Conservation (phyloP, 1,140 invertebrate species). For the Gryllus bimaculatus region DNA sequence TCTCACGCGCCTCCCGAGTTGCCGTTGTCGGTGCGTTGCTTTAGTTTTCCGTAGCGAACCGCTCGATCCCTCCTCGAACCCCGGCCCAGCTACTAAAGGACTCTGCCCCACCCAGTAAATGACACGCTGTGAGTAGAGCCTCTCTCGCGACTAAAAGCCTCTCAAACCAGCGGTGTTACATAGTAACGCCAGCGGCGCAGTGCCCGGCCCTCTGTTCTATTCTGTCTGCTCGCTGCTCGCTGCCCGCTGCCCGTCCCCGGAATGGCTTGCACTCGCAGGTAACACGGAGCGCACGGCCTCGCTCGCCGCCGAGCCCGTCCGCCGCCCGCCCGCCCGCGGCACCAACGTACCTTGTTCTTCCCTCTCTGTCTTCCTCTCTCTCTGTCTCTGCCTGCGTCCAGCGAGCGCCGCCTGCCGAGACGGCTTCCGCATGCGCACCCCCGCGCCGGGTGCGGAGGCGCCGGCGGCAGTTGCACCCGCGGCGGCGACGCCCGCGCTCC, state of each 20-base stretch:
- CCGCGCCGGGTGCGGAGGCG: too few relatives aligned
- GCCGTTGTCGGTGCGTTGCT: slow-evolving; percentile 2
- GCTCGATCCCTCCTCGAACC: not conserved
- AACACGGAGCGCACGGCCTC: not conserved
- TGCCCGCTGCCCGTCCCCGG: not conserved
- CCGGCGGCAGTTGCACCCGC: too few relatives aligned
- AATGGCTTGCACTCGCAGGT: not conserved
- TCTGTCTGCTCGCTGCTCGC: not conserved
- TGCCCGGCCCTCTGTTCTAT: not conserved
- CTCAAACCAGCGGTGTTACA: not conserved
- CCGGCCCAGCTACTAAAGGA: not conserved
- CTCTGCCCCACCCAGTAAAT: not conserved
- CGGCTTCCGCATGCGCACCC: too few relatives aligned
- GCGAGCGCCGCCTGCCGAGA: too few relatives aligned
- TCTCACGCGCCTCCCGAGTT: not conserved
- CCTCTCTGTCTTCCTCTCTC: too few relatives aligned
- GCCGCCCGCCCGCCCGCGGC: too few relatives aligned
- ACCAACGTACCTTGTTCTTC: too few relatives aligned
- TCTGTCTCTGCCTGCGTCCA: too few relatives aligned
- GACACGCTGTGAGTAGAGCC: not conserved
- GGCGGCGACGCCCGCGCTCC: too few relatives aligned
- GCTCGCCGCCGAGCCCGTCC: not conserved
- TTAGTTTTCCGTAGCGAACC: not conserved
- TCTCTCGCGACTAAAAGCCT: not conserved
- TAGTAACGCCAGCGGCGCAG: not conserved